phyloP scores from a whole-genome alignment of 2,888 invertebrate genomes.

The Callyntrura guangdongensis region DNA sequence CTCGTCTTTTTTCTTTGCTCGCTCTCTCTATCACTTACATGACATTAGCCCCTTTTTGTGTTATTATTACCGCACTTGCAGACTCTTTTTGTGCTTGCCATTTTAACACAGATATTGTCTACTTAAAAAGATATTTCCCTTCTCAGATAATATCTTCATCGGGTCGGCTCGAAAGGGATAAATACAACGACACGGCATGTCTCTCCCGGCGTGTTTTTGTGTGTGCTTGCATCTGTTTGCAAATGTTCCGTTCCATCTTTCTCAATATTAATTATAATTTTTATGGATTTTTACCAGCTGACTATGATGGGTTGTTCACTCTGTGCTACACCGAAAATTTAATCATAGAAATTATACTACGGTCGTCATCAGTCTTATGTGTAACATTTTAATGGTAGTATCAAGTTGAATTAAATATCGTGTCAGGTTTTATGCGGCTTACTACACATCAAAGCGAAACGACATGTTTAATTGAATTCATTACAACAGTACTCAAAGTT shows the following conservation, averaged over 20 bases:
- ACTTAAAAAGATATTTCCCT: constrained; percentile 54
- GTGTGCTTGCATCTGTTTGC: constrained; percentile 24
- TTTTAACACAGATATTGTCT: constrained; percentile 53
- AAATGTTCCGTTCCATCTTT: constrained; percentile 6
- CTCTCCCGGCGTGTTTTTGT: background rate
- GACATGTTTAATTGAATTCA: constrained; percentile 75
- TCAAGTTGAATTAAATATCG: constrained; percentile 48
- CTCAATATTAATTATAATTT: background rate
- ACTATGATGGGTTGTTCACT: background rate
- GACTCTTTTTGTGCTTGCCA: constrained; percentile 36
- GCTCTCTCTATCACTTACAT: constrained; percentile 49
- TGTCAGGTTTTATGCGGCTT: background rate
- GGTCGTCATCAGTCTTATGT: background rate
- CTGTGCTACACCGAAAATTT: background rate
- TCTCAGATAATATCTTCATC: constrained; percentile 60
- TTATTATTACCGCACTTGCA: constrained; percentile 50
- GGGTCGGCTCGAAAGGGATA: background rate
- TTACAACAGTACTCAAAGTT: constrained; percentile 57
- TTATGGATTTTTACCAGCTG: constrained; percentile 21
- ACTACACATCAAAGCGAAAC: constrained; percentile 41
- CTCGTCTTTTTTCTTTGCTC: constrained; percentile 56
- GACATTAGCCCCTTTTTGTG: constrained; percentile 62
- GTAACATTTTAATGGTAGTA: background rate
- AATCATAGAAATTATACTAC: background rate
- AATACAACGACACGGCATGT: background rate